These are phyloP conservation scores for Xenotilapia leptura DNA, from an alignment of 2,113 vertebrate genomes.

Conservation along the genomic window DNA sequence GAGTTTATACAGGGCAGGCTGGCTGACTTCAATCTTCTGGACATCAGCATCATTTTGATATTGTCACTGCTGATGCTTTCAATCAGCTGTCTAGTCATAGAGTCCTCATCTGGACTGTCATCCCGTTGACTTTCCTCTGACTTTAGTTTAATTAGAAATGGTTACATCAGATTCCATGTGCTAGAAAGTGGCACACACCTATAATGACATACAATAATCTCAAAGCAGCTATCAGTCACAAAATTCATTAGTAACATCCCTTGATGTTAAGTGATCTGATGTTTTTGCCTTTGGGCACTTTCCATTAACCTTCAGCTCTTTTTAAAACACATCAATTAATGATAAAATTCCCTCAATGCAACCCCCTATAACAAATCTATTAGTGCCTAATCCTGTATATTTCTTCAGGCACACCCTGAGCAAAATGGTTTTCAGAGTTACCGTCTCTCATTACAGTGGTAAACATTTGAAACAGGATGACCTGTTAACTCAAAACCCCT, in stretches of 20 bases:
- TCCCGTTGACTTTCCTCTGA: constrained; percentile 15
- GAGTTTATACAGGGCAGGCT: neutral
- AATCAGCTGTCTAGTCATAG: neutral
- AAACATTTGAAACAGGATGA: constrained; percentile 39
- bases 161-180: neutral
- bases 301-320: constrained; percentile 62
- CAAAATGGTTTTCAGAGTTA: neutral
- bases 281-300: constrained; percentile 43
- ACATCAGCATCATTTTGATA: neutral
- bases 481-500: constrained; percentile 9
- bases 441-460: constrained; percentile 17
- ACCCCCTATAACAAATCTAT: constrained; percentile 43
- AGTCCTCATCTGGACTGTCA: neutral
- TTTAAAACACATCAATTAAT: constrained; percentile 45
- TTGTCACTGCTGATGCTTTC: neutral
- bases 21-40: neutral
- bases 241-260: constrained; percentile 41
- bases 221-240: constrained; percentile 21
- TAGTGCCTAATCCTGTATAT: neutral
- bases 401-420: constrained; percentile 26
- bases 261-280: neutral
- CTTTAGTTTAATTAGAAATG: constrained; percentile 14
- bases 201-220: constrained; percentile 19
- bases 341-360: constrained; percentile 40
- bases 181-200: neutral